Percentiles rank a stretch among this genome's conserved stretches.
Evolutionary conservation across 2,888 invertebrate genomes (phyloP).

Genomic region (Lucinisca nassula): DNA sequence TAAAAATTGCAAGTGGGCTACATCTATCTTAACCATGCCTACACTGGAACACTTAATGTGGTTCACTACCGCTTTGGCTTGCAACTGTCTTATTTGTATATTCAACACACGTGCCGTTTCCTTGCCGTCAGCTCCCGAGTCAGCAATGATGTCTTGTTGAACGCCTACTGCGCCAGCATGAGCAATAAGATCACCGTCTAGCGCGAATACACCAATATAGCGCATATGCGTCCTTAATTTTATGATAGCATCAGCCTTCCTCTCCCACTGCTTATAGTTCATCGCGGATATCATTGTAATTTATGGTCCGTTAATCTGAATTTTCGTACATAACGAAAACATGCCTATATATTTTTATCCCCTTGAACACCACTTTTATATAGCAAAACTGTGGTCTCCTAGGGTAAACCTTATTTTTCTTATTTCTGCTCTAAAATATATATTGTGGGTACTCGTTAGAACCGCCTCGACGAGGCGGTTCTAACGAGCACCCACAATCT

Average conservation of each 20-base stretch:
- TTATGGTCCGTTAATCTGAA: too few species aligned
- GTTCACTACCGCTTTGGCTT: conserved; percentile 37
- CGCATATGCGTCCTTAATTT: background rate
- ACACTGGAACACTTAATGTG: conserved; percentile 38
- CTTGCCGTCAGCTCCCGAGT: background rate
- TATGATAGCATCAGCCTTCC: background rate
- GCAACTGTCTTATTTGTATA: background rate
- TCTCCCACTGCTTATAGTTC: background rate
- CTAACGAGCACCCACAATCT: too few species aligned
- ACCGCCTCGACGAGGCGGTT: too few species aligned
- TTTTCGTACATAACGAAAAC: too few species aligned
- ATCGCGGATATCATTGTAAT: background rate
- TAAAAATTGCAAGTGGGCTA: conserved; percentile 39
- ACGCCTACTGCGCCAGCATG: background rate
- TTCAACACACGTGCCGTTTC: background rate
- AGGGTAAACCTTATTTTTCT: too few species aligned
- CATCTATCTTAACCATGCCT: conserved; percentile 25
- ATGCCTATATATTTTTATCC: too few species aligned
- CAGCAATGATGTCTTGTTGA: background rate
- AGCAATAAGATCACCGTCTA: background rate
- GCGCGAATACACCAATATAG: background rate
- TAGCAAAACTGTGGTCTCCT: too few species aligned
- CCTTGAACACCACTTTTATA: too few species aligned
- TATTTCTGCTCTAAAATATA: too few species aligned
- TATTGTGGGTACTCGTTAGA: too few species aligned